Conservation (phyloP, 2,888 invertebrate species). For the Argyresthia goedartella region DNA sequence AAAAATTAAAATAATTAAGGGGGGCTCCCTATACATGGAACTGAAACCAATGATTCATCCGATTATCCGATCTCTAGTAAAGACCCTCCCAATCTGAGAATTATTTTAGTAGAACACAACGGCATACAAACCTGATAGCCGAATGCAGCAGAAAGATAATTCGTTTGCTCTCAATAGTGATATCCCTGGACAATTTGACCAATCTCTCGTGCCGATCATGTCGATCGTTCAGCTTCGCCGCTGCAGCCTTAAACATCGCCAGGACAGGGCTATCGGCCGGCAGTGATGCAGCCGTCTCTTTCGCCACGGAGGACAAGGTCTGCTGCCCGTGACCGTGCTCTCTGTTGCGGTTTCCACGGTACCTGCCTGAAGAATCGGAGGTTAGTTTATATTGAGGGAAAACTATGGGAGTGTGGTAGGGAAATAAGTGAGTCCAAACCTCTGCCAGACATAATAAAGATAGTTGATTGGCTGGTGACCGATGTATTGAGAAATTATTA, state of each 20-base stretch:
- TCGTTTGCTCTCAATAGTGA: conserved; percentile 91
- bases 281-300: conserved; percentile 30
- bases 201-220: conserved; percentile 89
- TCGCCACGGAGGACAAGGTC: conserved; percentile 37
- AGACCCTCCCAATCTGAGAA: too few species aligned
- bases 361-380: conserved; percentile 23
- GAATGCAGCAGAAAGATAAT: conserved; percentile 90
- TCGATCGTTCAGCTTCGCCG: conserved; percentile 77
- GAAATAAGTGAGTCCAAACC: conserved; percentile 19
- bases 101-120: not conserved
- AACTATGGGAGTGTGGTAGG: not conserved
- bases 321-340: conserved; percentile 17
- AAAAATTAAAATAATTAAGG: too few species aligned
- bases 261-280: conserved; percentile 63
- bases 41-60: too few species aligned
- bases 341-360: conserved; percentile 30
- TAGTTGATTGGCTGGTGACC: too few species aligned
- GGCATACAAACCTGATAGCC: conserved; percentile 57
- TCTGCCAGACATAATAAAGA: conserved; percentile 32
- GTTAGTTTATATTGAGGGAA: not conserved
- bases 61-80: too few species aligned
- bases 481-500: too few species aligned
- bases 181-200: conserved; percentile 84
- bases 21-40: too few species aligned
- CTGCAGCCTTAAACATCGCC: conserved; percentile 74